Base-by-base conservation (phyloP, 1,140 invertebrate species). In the Eriocheir sinensis region DNA sequence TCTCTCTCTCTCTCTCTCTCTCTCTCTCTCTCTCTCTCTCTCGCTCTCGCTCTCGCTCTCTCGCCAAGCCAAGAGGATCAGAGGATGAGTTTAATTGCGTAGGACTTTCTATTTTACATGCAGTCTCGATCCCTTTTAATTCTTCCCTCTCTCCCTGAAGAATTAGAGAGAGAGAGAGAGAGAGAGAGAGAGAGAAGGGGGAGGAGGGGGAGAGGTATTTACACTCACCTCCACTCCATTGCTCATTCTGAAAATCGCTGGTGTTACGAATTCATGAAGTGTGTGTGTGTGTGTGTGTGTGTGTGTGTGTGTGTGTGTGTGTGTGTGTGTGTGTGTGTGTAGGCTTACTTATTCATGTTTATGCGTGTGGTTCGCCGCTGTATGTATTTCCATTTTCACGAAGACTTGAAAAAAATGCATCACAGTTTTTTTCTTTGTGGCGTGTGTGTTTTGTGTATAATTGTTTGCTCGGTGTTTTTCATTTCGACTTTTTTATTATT, bases 41-140 rank as follows among this genome's bases (percentile, higher is more conserved):
- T 60, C 53, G 9, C 53, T 60, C 53, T 60, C 53, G n/a, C n/a
- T n/a, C n/a, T n/a, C n/a, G n/a, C 44, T 48, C 44, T 48, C 15
- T 48, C 44, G n/a, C 15, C 44, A 48, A 15, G 44, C 15, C 60
- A 72, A 21, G 8, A 72, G 60, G 60, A 72, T 72, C 27, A n/a
- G 60, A 72, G 60, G 60, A 72, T 72, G 60, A 72, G 60, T 21
- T 2, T 72, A 72, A 72, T 72, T 72, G 60, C 60, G n/a, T 8
- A 1, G n/a, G 60, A 72, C 60, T 72, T 72, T 72, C 60, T 72
- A 72, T 72, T 72, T n/a, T 72, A 72, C 60, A 72, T 72, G 60
- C 60, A 72, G 60, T 72, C n/a, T 72, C 21, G 60, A 72, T 72
- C 60, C 60, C 21, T 72, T 72, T 72, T 72, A 72, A 72, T 72